phyloP scores from a whole-genome alignment of 1,140 invertebrate genomes.

The Drosophila teissieri region DNA sequence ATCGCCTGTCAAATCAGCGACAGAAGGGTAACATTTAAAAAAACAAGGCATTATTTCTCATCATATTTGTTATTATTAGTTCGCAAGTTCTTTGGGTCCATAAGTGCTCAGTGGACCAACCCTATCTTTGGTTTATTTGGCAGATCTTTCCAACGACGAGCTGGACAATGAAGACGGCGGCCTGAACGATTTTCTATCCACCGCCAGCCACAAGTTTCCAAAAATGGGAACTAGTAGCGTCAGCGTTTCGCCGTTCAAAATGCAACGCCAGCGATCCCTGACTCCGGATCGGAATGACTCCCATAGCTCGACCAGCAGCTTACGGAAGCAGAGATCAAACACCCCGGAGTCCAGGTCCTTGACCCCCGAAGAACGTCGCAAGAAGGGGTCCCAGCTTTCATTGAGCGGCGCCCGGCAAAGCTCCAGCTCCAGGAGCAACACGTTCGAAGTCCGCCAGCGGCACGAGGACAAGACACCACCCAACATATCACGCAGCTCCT shows the following conservation, averaged over 20 bases:
- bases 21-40: not conserved
- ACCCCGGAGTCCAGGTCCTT: conserved; percentile 80
- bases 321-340: conserved; percentile 80
- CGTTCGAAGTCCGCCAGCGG: conserved; percentile 70
- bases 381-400: conserved; percentile 77
- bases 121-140: not conserved
- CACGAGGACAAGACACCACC: conserved; percentile 68
- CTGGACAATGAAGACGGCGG: conserved; percentile 78
- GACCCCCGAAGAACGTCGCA: conserved; percentile 79
- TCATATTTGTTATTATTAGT: no score
- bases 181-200: conserved; percentile 70
- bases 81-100: not conserved
- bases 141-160: conserved; percentile 84
- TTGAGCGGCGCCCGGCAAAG: conserved; percentile 75
- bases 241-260: conserved; percentile 71
- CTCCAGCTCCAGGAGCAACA: conserved; percentile 76
- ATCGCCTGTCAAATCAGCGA: not conserved
- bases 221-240: conserved; percentile 36
- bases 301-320: conserved; percentile 75
- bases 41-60: no score
- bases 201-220: conserved; percentile 67
- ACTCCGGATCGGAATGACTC: conserved; percentile 83
- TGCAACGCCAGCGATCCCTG: conserved; percentile 74
- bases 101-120: not conserved
- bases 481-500: conserved; percentile 81